A percentile compares a stretch with the other conserved stretches of the same genome.
Evolutionary conservation across 1,140 invertebrate genomes (phyloP).

Genomic region (Elymnias hypermnestra): DNA sequence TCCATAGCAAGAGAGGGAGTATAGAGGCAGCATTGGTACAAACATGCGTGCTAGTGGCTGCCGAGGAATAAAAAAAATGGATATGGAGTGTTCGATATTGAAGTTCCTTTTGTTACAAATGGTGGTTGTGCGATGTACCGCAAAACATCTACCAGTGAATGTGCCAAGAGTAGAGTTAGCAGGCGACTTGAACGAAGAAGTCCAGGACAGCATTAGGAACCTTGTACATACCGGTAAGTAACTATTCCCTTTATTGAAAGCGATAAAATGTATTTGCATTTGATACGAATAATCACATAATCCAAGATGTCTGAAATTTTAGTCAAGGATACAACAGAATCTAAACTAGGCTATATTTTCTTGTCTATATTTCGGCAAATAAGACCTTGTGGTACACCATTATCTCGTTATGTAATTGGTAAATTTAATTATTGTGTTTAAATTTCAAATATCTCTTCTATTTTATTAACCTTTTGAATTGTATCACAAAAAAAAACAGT

Average conservation of each 20-base stretch:
- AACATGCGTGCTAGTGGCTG: slow-evolving; percentile 47
- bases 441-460: too few relatives aligned
- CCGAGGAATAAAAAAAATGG: slow-evolving; percentile 55
- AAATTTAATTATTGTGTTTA: too few relatives aligned
- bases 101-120: slow-evolving; percentile 38
- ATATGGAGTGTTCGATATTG: slow-evolving; percentile 58
- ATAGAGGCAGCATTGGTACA: slow-evolving; percentile 33
- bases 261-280: too few relatives aligned
- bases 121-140: slow-evolving; percentile 47
- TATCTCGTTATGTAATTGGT: too few relatives aligned
- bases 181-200: slow-evolving; percentile 31
- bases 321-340: too few relatives aligned
- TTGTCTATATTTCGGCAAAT: too few relatives aligned
- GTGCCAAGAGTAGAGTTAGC: slow-evolving; percentile 22
- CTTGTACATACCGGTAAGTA: slow-evolving; percentile 60
- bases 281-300: too few relatives aligned
- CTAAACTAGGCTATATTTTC: too few relatives aligned
- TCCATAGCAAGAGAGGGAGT: slow-evolving; percentile 25
- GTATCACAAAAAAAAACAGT: too few relatives aligned
- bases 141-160: slow-evolving; percentile 40
- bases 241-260: slow-evolving; percentile 24
- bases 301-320: too few relatives aligned
- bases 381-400: too few relatives aligned
- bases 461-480: too few relatives aligned
- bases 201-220: slow-evolving; percentile 60